Percentiles rank a stretch among this genome's conserved stretches.
Conservation (phyloP, 1,140 invertebrate species). For the Bombus turneri region DNA sequence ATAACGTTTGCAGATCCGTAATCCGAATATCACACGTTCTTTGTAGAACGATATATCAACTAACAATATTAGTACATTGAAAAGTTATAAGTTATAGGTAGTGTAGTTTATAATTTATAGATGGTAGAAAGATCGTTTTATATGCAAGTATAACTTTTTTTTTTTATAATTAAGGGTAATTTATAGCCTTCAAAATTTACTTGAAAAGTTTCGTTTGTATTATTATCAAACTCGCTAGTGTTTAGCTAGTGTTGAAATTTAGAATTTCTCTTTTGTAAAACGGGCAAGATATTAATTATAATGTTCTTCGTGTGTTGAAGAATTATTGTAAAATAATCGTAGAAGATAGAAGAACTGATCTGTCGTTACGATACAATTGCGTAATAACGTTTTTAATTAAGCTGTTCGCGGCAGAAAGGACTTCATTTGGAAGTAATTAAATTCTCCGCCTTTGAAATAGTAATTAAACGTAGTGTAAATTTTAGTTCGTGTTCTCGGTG, state of each 20-base stretch:
- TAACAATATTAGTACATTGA: no score
- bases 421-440: background rate
- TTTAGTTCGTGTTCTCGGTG: background rate
- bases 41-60: no score
- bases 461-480: slow-evolving; percentile 21
- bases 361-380: background rate
- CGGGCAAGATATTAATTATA: no score
- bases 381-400: slow-evolving; percentile 1
- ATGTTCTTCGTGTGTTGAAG: background rate
- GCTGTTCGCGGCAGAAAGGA: background rate
- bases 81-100: no score
- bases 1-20: no score
- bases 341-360: no score
- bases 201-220: background rate
- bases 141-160: no score
- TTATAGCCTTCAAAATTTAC: background rate
- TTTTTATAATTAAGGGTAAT: background rate
- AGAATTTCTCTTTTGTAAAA: no score
- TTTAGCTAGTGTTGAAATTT: background rate
- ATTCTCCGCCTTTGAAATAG: background rate
- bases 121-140: no score
- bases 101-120: no score
- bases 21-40: no score
- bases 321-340: background rate
- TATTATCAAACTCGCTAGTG: background rate